Conservation (phyloP, 1,140 invertebrate genomes). For the Pissodes strobi region DNA sequence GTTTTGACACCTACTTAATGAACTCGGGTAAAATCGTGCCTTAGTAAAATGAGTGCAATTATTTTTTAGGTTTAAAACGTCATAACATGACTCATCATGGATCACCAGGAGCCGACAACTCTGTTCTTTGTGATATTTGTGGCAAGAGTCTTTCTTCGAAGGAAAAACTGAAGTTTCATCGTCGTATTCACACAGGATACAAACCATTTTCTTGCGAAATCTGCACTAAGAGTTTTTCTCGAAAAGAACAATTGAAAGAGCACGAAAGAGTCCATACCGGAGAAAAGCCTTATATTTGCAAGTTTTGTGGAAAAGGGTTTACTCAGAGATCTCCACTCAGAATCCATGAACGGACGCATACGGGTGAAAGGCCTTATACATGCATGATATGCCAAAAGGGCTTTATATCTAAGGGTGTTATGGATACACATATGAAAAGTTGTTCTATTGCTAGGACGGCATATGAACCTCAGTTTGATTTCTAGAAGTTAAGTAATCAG, state of each 20-base stretch:
- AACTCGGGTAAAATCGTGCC: too few relatives aligned
- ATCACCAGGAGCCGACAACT: slow-evolving; percentile 38
- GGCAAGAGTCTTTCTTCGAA: slow-evolving; percentile 75
- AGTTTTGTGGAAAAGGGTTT: slow-evolving; percentile 75
- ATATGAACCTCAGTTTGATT: slow-evolving; percentile 22
- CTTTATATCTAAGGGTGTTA: slow-evolving; percentile 65
- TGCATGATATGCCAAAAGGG: slow-evolving; percentile 71
- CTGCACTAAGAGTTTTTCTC: slow-evolving; percentile 69
- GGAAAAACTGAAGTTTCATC: slow-evolving; percentile 72
- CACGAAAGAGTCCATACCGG: slow-evolving; percentile 69
- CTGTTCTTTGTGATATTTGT: slow-evolving; percentile 71
- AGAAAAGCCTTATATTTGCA: slow-evolving; percentile 69
- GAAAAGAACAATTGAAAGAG: slow-evolving; percentile 65
- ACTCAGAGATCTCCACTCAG: slow-evolving; percentile 72
- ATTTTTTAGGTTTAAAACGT: slow-evolving; percentile 41
- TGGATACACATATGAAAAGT: slow-evolving; percentile 65
- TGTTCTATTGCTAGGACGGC: slow-evolving; percentile 53
- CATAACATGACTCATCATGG: slow-evolving; percentile 51
- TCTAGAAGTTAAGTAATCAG: not conserved
- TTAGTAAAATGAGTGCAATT: too few relatives aligned
- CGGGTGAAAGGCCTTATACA: slow-evolving; percentile 75
- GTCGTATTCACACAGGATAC: slow-evolving; percentile 72
- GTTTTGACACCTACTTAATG: too few relatives aligned
- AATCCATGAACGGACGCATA: slow-evolving; percentile 64
- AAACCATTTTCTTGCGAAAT: slow-evolving; percentile 73